phyloP scores from a whole-genome alignment of 2,113 vertebrate genomes.

The Saccopteryx bilineata region DNA sequence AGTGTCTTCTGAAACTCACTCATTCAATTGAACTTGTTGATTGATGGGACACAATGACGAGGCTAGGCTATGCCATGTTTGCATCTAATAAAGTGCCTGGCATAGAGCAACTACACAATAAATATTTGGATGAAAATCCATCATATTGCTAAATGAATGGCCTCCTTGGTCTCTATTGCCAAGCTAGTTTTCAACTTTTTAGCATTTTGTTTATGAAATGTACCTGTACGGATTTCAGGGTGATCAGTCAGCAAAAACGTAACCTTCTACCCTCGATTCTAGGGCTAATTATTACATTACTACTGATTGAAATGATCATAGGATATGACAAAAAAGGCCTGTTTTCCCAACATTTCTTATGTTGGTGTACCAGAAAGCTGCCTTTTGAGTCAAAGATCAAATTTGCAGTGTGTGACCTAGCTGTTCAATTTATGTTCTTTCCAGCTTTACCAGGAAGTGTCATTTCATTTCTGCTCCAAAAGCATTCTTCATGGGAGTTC shows the following conservation, averaged over 20 bases:
- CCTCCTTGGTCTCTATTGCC: background rate
- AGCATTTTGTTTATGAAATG: background rate
- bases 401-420: constrained; percentile 52
- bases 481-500: constrained; percentile 47
- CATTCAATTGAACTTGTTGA: background rate
- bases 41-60: constrained; percentile 9
- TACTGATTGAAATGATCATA: background rate
- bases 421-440: constrained; percentile 53
- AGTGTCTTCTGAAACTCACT: background rate
- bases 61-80: background rate
- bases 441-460: constrained; percentile 28
- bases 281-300: constrained; percentile 28
- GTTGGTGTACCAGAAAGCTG: constrained; percentile 53
- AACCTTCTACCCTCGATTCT: background rate
- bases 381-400: constrained; percentile 57
- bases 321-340: constrained; percentile 45
- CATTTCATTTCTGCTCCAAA: constrained; percentile 63
- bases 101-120: background rate
- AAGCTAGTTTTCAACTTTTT: background rate
- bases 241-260: background rate
- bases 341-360: background rate
- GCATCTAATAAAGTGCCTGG: background rate
- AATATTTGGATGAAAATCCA: constrained; percentile 33
- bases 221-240: background rate
- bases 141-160: background rate